These are phyloP conservation scores for Gymnocephalus cernua DNA, from an alignment of 2,113 vertebrate species.

Conservation along the genomic window DNA sequence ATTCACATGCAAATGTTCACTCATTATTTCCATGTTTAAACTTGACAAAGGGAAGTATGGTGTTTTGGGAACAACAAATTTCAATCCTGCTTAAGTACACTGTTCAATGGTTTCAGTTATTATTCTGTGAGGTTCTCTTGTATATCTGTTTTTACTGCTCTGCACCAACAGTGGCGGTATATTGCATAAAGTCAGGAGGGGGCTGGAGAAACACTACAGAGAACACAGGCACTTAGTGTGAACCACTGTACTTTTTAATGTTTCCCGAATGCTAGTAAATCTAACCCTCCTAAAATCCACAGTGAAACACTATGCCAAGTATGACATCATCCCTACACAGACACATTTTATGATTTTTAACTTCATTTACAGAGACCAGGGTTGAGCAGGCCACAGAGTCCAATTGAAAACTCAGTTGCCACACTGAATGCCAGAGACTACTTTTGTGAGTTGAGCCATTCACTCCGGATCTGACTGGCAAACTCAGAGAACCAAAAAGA, in stretches of 20 bases:
- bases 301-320: conserved; percentile 73
- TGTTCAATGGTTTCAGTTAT: conserved; percentile 19
- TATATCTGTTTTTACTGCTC: conserved; percentile 51
- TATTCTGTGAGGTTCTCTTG: conserved; percentile 27
- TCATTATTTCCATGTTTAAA: conserved; percentile 24
- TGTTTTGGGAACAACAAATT: conserved; percentile 49
- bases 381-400: conserved; percentile 64
- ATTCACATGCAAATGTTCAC: conserved; percentile 63
- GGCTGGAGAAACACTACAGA: conserved; percentile 55
- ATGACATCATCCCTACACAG: conserved; percentile 78
- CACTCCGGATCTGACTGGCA: conserved; percentile 24
- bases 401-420: conserved; percentile 56
- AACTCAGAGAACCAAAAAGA: conserved; percentile 1
- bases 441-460: conserved; percentile 53
- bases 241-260: conserved; percentile 79
- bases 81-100: conserved; percentile 13
- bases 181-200: conserved; percentile 41
- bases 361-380: conserved; percentile 60
- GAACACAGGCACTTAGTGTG: conserved; percentile 74
- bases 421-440: conserved; percentile 28
- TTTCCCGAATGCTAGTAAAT: conserved; percentile 82
- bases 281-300: conserved; percentile 74
- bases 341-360: conserved; percentile 74
- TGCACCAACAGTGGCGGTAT: conserved; percentile 49
- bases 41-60: neutral